Conservation (phyloP, 2,113 vertebrate species). For the Otolemur garnettii region DNA sequence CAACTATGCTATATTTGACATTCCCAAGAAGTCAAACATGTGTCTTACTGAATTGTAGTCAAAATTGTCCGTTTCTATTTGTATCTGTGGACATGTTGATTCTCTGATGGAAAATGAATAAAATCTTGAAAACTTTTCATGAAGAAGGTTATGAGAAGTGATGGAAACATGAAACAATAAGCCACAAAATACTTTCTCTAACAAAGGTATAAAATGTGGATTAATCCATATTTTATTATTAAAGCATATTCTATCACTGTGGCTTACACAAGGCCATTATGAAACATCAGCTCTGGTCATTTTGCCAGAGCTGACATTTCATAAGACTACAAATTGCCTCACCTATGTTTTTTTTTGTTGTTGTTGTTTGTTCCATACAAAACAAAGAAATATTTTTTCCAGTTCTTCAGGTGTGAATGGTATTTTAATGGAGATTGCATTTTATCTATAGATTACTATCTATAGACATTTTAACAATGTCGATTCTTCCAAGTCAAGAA, state of each 20-base stretch:
- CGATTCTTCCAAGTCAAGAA: too few relatives aligned
- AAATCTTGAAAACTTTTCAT: neutral
- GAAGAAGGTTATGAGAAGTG: neutral
- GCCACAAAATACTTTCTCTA: neutral
- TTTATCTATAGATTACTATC: too few relatives aligned
- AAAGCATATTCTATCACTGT: neutral
- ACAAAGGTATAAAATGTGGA: neutral
- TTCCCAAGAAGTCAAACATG: neutral
- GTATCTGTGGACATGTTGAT: neutral
- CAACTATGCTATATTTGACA: neutral
- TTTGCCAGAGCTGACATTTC: too few relatives aligned
- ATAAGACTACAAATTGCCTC: too few relatives aligned
- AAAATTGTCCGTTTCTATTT: neutral
- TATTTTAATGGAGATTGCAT: too few relatives aligned
- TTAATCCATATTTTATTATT: neutral
- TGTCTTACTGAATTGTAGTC: neutral
- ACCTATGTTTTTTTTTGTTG: too few relatives aligned
- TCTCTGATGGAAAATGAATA: neutral
- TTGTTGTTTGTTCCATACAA: too few relatives aligned
- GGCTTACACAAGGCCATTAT: neutral
- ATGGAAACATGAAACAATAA: neutral
- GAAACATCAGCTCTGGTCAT: neutral
- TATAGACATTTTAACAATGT: too few relatives aligned
- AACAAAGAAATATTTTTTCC: too few relatives aligned
- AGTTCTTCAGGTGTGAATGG: too few relatives aligned